Base-by-base conservation (phyloP, 23 tunicate species). In the Ascidia mentula region DNA sequence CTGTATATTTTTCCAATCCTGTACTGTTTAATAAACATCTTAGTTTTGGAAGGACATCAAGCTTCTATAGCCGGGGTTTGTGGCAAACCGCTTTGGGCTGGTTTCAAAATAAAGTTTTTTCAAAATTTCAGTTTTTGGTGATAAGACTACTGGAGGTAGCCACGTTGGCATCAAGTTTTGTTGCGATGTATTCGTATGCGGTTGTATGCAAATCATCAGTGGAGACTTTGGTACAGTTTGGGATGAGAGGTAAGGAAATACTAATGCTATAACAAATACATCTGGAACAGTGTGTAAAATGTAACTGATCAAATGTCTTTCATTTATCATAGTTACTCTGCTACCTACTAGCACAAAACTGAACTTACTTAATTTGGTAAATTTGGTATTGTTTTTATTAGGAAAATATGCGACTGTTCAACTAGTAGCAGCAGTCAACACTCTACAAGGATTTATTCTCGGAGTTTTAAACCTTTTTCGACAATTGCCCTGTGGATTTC, bases 401-500 rank as follows among this genome's bases (percentile, higher is more conserved):
- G 88, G 40, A 3, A 84, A 84, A 69, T 77, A 76, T 32, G 20
- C 77, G 12, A 34, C 77, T 20, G 72, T 89, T 18, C 88, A 86
- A 28, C 78, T 89, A 38, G 59, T 89, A 46, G 60, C 84, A 31
- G 95, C 85, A 35, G 40, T 72, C 46, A 77, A 84, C 46, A 84
- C 95, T 24, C 34, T 79, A 6, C 95, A 89, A 89, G 80, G 72
- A 4, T 39, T 89, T 31, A 31, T 84, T 40, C 39, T 89, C 40
- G 30, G 71, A 7, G 35, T 89, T 28, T 35, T 77, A 60, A 72
- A 83, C 0, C 8, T 60, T 18, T 77, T 82, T 30, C 0, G 70
- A 12, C 70, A 46, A 24, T 31, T 89, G 1, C 82, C 88, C 18
- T 89, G 95, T 38, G 84, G 85, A 53, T 89, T 89, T 84, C 95